A percentile compares a stretch with the other conserved stretches of the same genome.
These are phyloP conservation scores for Balaenoptera acutorostrata DNA, from an alignment of 2,113 vertebrate genomes.

Conservation along the genomic window DNA sequence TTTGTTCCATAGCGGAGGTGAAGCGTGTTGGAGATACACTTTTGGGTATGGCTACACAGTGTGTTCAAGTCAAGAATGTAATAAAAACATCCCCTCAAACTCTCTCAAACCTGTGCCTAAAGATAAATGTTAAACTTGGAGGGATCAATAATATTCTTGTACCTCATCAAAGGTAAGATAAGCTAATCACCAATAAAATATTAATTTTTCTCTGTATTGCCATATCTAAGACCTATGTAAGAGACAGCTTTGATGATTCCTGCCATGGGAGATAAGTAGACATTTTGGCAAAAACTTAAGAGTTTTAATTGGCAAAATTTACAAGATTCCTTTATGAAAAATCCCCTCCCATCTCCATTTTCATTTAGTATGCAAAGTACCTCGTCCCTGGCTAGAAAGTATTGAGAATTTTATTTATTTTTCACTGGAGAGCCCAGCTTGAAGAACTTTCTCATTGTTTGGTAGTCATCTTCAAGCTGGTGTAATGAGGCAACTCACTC, in stretches of 20 bases:
- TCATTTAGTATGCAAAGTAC: neutral
- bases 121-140: slow-evolving; percentile 99
- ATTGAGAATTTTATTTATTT: neutral
- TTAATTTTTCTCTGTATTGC: neutral
- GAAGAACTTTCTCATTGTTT: neutral
- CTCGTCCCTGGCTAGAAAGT: neutral
- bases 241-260: neutral
- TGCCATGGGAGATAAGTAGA: neutral
- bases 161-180: slow-evolving; percentile 94
- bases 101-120: slow-evolving; percentile 99
- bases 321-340: neutral
- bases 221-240: neutral
- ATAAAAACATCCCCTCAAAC: slow-evolving; percentile 99
- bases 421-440: neutral
- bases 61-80: slow-evolving; percentile 99
- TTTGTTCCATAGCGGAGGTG: slow-evolving; percentile 89
- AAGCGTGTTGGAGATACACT: slow-evolving; percentile 98
- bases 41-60: slow-evolving; percentile 98
- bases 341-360: neutral
- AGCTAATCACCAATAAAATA: neutral
- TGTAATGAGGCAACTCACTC: neutral
- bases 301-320: neutral
- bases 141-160: slow-evolving; percentile 99
- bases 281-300: neutral
- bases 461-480: neutral